These are phyloP conservation scores for Leucania comma DNA, from an alignment of 2,888 invertebrate species.

Conservation along the genomic window DNA sequence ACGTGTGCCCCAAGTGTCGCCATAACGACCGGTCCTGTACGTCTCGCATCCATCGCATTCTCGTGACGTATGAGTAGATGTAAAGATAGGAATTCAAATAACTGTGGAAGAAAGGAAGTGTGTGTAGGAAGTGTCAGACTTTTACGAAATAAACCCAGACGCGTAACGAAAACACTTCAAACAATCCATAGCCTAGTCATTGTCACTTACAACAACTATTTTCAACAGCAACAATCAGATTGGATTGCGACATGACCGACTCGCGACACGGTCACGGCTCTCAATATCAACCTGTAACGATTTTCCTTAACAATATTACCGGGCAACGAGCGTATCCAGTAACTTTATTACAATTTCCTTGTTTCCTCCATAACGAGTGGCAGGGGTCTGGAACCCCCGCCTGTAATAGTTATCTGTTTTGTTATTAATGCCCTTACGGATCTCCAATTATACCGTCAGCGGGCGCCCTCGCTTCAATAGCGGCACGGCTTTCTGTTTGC, in stretches of 20 bases:
- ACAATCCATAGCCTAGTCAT: too few species aligned
- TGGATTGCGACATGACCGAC: constrained; percentile 65
- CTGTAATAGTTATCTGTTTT: constrained; percentile 85
- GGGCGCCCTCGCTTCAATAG: constrained; percentile 72
- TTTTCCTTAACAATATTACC: constrained; percentile 82
- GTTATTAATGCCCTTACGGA: constrained; percentile 86
- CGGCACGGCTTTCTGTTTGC: constrained; percentile 69
- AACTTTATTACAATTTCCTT: constrained; percentile 85
- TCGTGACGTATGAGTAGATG: too few species aligned
- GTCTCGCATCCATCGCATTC: too few species aligned
- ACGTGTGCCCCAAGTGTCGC: too few species aligned
- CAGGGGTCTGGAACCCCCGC: constrained; percentile 75
- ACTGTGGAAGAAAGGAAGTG: too few species aligned
- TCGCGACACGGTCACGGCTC: constrained; percentile 62
- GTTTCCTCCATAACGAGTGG: constrained; percentile 81
- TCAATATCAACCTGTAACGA: constrained; percentile 75
- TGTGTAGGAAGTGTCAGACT: too few species aligned
- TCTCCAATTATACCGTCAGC: constrained; percentile 83
- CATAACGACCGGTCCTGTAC: too few species aligned
- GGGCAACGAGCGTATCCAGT: constrained; percentile 77
- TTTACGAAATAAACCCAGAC: too few species aligned
- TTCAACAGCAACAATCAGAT: constrained; percentile 62
- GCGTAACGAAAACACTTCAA: too few species aligned
- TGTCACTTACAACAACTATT: constrained; percentile 41
- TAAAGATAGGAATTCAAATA: too few species aligned